phyloP scores from a whole-genome alignment of 1,140 invertebrate genomes.

The Chymomyza costata region DNA sequence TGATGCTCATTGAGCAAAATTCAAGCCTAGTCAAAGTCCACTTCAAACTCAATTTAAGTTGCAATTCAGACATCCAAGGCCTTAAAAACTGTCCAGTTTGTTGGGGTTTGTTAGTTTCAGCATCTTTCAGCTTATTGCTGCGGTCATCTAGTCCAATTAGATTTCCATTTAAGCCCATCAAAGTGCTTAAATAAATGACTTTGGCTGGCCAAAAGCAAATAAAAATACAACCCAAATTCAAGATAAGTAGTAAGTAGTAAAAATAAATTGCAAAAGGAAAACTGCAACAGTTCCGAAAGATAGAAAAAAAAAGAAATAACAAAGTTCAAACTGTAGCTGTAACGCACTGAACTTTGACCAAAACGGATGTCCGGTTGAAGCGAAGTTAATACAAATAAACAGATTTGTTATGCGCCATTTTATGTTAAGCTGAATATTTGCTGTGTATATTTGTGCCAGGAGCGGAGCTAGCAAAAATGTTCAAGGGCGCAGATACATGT shows the following conservation, averaged over 20 bases:
- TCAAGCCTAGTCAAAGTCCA: too few relatives aligned
- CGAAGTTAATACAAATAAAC: constrained; percentile 70
- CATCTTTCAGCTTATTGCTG: constrained; percentile 38
- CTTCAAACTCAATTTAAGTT: too few relatives aligned
- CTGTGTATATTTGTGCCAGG: too few relatives aligned
- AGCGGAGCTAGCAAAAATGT: too few relatives aligned
- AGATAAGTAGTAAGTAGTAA: too few relatives aligned
- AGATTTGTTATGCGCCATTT: constrained; percentile 73
- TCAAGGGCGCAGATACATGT: too few relatives aligned
- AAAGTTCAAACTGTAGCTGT: constrained; percentile 28
- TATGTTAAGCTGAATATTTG: constrained; percentile 49
- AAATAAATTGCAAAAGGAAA: constrained; percentile 55
- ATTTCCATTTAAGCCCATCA: constrained; percentile 66
- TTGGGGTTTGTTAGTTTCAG: too few relatives aligned
- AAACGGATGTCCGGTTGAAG: constrained; percentile 40
- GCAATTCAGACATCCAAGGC: too few relatives aligned
- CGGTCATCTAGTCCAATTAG: constrained; percentile 60
- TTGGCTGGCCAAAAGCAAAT: constrained; percentile 5
- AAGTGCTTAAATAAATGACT: constrained; percentile 50
- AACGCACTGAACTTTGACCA: too few relatives aligned
- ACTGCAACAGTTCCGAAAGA: constrained; percentile 19
- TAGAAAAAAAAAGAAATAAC: constrained; percentile 28
- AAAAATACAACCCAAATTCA: constrained; percentile 23
- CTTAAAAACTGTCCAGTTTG: too few relatives aligned
- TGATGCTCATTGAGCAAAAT: too few relatives aligned